Conservation (phyloP, 2,113 vertebrate genomes). For the Tachysurus vachellii region DNA sequence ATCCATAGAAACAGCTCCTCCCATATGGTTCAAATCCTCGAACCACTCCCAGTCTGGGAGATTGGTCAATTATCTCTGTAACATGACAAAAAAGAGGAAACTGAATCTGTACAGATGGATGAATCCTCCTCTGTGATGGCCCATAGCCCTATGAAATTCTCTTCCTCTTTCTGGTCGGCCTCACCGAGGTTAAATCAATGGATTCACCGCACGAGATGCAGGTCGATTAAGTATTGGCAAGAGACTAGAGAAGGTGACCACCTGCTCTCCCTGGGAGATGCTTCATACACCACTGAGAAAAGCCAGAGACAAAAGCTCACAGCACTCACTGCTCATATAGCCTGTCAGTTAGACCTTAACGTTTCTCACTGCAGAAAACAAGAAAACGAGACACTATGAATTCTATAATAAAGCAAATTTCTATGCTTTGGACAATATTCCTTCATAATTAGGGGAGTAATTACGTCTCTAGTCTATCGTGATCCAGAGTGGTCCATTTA, state of each 20-base stretch:
- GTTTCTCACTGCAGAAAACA: not conserved
- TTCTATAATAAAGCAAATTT: not conserved
- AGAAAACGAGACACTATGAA: not conserved
- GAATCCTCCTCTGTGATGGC: slow-evolving; percentile 39
- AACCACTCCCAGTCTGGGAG: slow-evolving; percentile 23
- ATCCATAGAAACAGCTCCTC: slow-evolving; percentile 39
- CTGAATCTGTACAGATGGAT: slow-evolving; percentile 48
- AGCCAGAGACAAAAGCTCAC: slow-evolving; percentile 44
- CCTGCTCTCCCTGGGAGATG: slow-evolving; percentile 64
- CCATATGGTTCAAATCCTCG: slow-evolving; percentile 10
- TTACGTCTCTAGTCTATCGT: not conserved
- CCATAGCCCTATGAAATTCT: not conserved
- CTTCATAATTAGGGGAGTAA: slow-evolving; percentile 9
- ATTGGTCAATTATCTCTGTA: slow-evolving; percentile 42
- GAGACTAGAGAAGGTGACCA: slow-evolving; percentile 60
- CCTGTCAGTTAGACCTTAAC: not conserved
- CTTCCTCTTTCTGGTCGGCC: slow-evolving; percentile 45
- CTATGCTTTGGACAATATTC: not conserved
- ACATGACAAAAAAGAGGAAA: slow-evolving; percentile 30
- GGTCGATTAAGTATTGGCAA: slow-evolving; percentile 71
- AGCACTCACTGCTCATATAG: not conserved
- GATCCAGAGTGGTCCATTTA: not conserved
- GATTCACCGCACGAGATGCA: slow-evolving; percentile 59
- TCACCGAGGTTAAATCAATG: slow-evolving; percentile 66
- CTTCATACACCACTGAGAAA: slow-evolving; percentile 59